Conservation (phyloP, 2,797 vertebrate species). For the Crypturellus tataupa region DNA sequence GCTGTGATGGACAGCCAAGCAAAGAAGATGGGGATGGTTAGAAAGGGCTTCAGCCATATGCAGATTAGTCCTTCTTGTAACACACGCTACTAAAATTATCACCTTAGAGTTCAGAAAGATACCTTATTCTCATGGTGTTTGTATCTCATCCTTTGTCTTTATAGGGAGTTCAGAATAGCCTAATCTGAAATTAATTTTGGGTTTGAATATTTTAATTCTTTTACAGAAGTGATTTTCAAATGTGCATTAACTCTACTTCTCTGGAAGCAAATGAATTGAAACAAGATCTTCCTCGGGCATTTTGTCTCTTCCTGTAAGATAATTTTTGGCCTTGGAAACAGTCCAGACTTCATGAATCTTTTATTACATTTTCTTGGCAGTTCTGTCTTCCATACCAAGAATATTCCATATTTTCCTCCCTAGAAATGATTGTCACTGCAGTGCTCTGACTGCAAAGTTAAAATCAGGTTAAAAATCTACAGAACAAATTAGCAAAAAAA, state of each 20-base stretch:
- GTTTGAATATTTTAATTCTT: neutral
- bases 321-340: conserved; percentile 5
- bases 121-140: neutral
- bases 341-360: neutral
- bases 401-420: neutral
- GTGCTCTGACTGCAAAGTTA: neutral
- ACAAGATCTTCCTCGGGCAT: neutral
- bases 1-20: neutral
- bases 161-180: neutral
- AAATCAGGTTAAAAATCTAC: neutral
- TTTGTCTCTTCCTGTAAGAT: neutral
- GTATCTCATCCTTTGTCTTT: neutral
- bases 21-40: neutral
- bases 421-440: neutral
- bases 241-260: neutral
- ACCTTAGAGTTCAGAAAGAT: neutral
- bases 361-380: neutral
- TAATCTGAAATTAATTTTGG: neutral
- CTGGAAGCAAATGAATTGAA: conserved; percentile 26
- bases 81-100: neutral
- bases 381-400: neutral
- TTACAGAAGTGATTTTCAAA: neutral
- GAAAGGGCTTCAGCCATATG: conserved; percentile 14
- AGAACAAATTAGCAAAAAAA: neutral
- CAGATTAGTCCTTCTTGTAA: neutral